Base-by-base conservation (phyloP, 2,113 vertebrate species). In the Gopherus evgoodei region DNA sequence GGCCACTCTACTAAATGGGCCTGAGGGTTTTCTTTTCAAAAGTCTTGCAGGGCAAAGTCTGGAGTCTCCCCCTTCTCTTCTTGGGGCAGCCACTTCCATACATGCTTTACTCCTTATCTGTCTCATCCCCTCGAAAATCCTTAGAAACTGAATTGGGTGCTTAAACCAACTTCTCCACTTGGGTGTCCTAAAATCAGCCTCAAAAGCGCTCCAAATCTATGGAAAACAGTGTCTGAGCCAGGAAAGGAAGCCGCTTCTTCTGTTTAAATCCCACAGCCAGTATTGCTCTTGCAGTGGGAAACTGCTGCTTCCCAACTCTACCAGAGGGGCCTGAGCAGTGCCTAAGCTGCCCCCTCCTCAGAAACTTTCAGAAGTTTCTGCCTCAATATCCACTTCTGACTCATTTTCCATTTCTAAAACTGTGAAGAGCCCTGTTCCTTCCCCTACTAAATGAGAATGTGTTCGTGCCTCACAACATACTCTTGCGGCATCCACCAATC, bases 321-420 rank as follows among this genome's bases (percentile, higher is more conserved):
- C 86, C 65, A 83, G 38, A 19, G 89, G 57, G 8, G 22, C 27
- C 29, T 11, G 14, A 0, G 9, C n/a, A 76, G 54, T 42, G 57
- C 53, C 50, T 75, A 1, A 0, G 19, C 38, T 47, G 9, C 27
- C 5, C 21, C 13, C 3, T 47, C 83, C 56, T 81, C 6, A 38
- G 38, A 38, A 38, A 38, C 38, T 38, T 94, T 81, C 35, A 29
- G 81, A 75, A 90, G 65, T 75, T 17, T 87, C 22, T 69, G 0
- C 54, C 76, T 91, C 2, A 1, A 19, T 85, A 87, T 22, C 17
- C 0, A 0, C 47, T 75, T 35, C 57, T 90, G 8, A 6, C 56
- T 92, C 31, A 14, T 90, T 92, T 93, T 42, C 29, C 6, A 5
- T 12, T 83, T 31, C 82, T 85, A 79, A 90, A 79, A 27, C 57